phyloP scores from a whole-genome alignment of 2,888 invertebrate species.

The Sussaba pulchella region DNA sequence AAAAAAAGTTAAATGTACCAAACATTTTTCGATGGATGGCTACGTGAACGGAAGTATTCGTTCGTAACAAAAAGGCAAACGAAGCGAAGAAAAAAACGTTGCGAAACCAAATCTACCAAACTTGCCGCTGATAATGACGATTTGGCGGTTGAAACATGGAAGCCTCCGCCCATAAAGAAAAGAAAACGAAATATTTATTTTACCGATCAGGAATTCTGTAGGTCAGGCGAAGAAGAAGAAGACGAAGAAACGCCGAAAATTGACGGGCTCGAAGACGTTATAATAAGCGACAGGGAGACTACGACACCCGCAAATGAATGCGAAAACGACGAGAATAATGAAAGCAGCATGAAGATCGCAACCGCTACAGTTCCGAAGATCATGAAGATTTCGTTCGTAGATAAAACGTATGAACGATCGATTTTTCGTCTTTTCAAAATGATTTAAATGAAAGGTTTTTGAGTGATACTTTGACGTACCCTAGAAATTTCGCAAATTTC shows the following conservation, averaged over 20 bases:
- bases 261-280: background rate
- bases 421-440: background rate
- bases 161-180: background rate
- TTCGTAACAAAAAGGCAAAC: background rate
- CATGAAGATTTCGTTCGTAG: background rate
- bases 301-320: no score
- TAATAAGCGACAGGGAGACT: background rate
- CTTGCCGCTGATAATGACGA: background rate
- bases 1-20: no score
- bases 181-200: slow-evolving; percentile 23
- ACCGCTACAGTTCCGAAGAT: no score
- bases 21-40: no score
- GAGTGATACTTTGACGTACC: background rate
- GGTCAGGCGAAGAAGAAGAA: background rate
- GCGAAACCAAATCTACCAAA: background rate
- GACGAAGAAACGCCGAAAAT: background rate
- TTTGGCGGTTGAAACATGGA: slow-evolving; percentile 8
- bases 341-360: no score
- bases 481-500: slow-evolving; percentile 16
- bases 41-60: no score
- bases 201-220: background rate
- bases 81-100: background rate
- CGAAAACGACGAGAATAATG: no score
- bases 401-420: background rate
- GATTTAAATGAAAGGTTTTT: slow-evolving; percentile 10